Conservation (phyloP, 2,888 invertebrate species). For the Parnassius mnemosyne region DNA sequence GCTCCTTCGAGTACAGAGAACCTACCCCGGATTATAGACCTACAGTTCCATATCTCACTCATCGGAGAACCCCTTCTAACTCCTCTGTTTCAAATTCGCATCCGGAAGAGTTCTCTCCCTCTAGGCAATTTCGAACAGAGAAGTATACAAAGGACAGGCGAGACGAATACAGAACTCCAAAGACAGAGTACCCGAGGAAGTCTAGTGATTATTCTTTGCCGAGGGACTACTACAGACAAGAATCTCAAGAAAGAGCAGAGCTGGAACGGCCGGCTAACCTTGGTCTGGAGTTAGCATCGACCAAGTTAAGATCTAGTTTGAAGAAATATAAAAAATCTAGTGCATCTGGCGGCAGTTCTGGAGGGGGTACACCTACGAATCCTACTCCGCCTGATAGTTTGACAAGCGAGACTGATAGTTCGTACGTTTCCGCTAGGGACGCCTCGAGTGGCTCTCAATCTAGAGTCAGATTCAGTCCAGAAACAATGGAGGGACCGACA, state of each 20-base stretch:
- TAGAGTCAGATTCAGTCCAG: constrained; percentile 89
- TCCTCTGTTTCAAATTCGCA: constrained; percentile 82
- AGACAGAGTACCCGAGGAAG: constrained; percentile 64
- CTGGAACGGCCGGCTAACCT: constrained; percentile 69
- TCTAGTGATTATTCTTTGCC: constrained; percentile 63
- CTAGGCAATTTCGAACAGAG: constrained; percentile 53
- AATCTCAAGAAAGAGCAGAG: constrained; percentile 55
- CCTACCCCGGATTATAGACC: constrained; percentile 62
- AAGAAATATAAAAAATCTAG: constrained; percentile 85
- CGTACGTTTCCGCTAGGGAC: constrained; percentile 92
- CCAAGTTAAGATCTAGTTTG: constrained; percentile 88
- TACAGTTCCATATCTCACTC: constrained; percentile 69
- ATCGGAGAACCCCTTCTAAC: constrained; percentile 89
- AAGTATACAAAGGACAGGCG: constrained; percentile 48
- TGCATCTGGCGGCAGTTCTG: constrained; percentile 80
- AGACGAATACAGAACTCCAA: constrained; percentile 54
- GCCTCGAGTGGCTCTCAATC: constrained; percentile 85
- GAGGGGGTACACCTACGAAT: constrained; percentile 88
- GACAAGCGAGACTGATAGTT: constrained; percentile 91
- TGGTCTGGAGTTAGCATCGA: constrained; percentile 84
- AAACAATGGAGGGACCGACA: constrained; percentile 78
- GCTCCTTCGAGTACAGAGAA: constrained; percentile 63
- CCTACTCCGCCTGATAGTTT: constrained; percentile 92
- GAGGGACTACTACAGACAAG: constrained; percentile 62
- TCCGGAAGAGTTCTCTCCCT: constrained; percentile 70